Evolutionary conservation across 30 jellyfish, hydroid and myxozoan genomes (phyloP).

Genomic region (Catostylus mosaicus): DNA sequence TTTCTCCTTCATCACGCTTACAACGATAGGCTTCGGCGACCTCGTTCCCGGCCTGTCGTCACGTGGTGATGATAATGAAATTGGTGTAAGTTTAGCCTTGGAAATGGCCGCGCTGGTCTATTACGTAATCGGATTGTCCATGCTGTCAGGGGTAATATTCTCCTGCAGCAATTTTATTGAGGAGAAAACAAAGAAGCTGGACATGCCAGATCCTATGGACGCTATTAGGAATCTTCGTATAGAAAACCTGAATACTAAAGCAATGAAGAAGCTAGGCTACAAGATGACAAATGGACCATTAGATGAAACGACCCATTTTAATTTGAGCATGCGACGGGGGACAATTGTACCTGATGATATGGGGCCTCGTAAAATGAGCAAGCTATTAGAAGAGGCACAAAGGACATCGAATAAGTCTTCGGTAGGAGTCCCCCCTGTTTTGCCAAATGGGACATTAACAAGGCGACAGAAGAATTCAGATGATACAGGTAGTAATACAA

Average conservation of each 20-base stretch:
- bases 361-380: conserved; percentile 64
- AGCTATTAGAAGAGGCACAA: conserved; percentile 55
- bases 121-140: conserved; percentile 89
- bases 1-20: conserved; percentile 79
- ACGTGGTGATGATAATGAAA: not conserved
- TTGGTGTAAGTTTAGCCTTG: conserved; percentile 62
- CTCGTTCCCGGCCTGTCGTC: conserved; percentile 76
- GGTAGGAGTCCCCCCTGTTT: conserved; percentile 37
- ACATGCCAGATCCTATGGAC: conserved; percentile 88
- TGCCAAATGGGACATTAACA: conserved; percentile 67
- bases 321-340: conserved; percentile 79
- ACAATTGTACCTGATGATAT: conserved; percentile 80
- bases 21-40: conserved; percentile 94
- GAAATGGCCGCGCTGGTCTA: conserved; percentile 79
- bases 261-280: conserved; percentile 87
- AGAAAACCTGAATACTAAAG: conserved; percentile 84
- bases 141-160: conserved; percentile 88
- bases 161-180: conserved; percentile 78
- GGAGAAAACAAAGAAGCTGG: conserved; percentile 89
- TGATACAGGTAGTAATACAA: conserved; percentile 31
- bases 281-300: conserved; percentile 75
- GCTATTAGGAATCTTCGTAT: conserved; percentile 80
- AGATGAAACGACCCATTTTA: conserved; percentile 70
- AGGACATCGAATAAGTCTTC: conserved; percentile 14
- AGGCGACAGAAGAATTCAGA: conserved; percentile 40